Percentiles rank a stretch among this genome's conserved stretches.
Evolutionary conservation across 30 jellyfish, hydroid and myxozoan species (phyloP).

Genomic region (Hydractinia symbiolongicarpus): DNA sequence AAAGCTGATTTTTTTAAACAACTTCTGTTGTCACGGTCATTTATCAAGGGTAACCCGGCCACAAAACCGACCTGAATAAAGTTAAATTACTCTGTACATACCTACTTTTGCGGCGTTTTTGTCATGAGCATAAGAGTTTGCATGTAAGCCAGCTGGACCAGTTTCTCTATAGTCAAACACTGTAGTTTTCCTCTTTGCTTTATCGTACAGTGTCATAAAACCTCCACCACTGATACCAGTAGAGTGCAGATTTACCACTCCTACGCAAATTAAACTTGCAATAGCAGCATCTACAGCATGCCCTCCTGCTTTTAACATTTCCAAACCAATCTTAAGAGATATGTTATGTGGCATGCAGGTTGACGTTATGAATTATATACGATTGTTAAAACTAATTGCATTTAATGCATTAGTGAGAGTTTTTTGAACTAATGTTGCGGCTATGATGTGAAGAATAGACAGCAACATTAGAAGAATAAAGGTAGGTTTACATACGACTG

Average conservation of each 20-base stretch:
- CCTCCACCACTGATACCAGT: conserved; percentile 97
- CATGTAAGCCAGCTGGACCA: conserved; percentile 42
- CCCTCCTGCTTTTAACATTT: conserved; percentile 61
- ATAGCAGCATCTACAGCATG: conserved; percentile 91
- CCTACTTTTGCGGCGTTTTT: conserved; percentile 27
- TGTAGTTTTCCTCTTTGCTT: conserved; percentile 18
- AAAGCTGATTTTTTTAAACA: too few relatives aligned
- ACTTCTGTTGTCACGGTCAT: not conserved
- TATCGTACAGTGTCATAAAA: conserved; percentile 49
- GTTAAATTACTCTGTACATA: conserved; percentile 16
- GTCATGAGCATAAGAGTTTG: conserved; percentile 18
- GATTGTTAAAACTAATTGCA: not conserved
- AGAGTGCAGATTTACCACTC: conserved; percentile 64
- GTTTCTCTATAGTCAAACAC: conserved; percentile 67
- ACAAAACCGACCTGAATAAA: not conserved
- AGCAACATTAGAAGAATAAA: too few relatives aligned
- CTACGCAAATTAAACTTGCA: conserved; percentile 65
- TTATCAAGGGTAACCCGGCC: not conserved
- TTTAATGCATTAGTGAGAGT: not conserved
- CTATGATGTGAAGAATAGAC: too few relatives aligned
- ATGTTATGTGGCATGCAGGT: not conserved
- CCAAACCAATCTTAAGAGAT: conserved; percentile 55
- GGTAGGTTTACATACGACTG: too few relatives aligned
- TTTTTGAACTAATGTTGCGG: not conserved
- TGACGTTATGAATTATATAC: not conserved